phyloP scores from a whole-genome alignment of 2,888 invertebrate species.

The Allophyes oxyacanthae region DNA sequence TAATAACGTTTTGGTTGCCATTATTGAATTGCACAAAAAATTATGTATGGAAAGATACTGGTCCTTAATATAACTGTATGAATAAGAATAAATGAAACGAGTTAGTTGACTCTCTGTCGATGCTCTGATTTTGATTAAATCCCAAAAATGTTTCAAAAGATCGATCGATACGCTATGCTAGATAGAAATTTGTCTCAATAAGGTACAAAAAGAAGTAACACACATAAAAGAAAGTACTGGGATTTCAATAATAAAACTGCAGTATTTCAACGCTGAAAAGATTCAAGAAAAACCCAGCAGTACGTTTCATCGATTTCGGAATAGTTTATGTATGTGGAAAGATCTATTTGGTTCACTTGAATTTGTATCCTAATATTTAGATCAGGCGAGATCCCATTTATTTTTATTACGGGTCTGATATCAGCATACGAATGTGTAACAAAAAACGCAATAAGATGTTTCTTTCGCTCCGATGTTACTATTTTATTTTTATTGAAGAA shows the following conservation, averaged over 20 bases:
- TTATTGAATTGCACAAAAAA: too few relatives aligned
- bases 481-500: conserved; percentile 39
- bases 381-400: conserved; percentile 77
- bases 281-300: conserved; percentile 10
- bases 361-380: conserved; percentile 81
- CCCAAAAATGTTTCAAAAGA: too few relatives aligned
- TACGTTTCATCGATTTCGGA: conserved; percentile 35
- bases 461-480: conserved; percentile 52
- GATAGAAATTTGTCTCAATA: too few relatives aligned
- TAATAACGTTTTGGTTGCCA: too few relatives aligned
- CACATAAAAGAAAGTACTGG: neutral
- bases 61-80: too few relatives aligned
- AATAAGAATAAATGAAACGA: too few relatives aligned
- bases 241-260: conserved; percentile 11
- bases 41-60: too few relatives aligned
- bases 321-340: conserved; percentile 53
- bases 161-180: too few relatives aligned
- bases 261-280: conserved; percentile 12
- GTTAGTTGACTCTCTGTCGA: too few relatives aligned
- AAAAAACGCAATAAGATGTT: conserved; percentile 71
- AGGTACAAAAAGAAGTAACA: neutral
- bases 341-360: conserved; percentile 64
- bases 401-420: conserved; percentile 79
- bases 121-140: too few relatives aligned
- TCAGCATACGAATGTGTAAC: conserved; percentile 80